Base-by-base conservation (phyloP, 2,888 invertebrate species). In the Epirrhoe tristata region DNA sequence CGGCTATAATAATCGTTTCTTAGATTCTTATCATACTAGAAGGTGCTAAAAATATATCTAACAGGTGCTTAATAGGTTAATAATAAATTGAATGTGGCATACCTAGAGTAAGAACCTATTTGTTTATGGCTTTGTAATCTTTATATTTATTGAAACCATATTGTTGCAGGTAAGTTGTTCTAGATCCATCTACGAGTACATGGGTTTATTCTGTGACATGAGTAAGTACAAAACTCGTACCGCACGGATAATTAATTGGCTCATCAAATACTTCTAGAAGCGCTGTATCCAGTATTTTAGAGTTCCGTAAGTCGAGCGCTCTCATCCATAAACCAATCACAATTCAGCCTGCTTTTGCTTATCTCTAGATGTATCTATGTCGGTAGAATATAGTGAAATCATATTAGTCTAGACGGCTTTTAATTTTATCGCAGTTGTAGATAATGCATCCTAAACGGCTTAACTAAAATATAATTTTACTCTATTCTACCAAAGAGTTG, bases 121-220 rank as follows among this genome's bases (percentile, higher is more conserved):
- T 16, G 31, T 52, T 52, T 52, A 50, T 54, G 56, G 8, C 53
- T 53, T 60, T 53, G 39, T 43, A 55, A 58, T 68, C 53, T 53
- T 60, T 53, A 31, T 43, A 55, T 62, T 68, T 34, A 68, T 64
- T 68, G 58, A 65, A 70, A 67, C 6, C 51, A 58, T 63, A 58
- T 70, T 70, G 61, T 67, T 64, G 61, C 61, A 70, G 64, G 64
- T 68, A 68, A 68, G 68, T 68, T 57, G 32, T 39, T 53, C 48
- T 53, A 34, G 17, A 63, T 53, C 36, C 31, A 39, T 51, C 24
- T 24, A 24, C n/a, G n/a, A n/a, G n/a, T n/a, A n/a, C 24, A 24
- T 24, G 24, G 24, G 24, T 24, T 24, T 24, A 24, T 24, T 24
- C 24, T 24, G 24, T 8, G 5, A 43, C 31, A 48, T 57, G 71